Conservation (phyloP, 2,113 vertebrate genomes). For the Phylloscopus trochiloides region DNA sequence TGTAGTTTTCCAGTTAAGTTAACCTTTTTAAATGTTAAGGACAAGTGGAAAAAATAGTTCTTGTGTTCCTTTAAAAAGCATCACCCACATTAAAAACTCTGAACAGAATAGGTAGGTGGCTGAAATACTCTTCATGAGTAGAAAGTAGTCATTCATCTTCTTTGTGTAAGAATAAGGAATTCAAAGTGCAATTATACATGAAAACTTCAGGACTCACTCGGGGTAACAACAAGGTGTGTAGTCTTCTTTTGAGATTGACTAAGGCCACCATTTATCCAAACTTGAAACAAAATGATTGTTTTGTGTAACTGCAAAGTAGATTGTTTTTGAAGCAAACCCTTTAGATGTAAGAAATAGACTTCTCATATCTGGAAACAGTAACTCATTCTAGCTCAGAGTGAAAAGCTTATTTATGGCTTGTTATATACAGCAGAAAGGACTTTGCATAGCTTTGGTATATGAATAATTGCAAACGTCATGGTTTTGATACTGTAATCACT, state of each 20-base stretch:
- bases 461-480: background rate
- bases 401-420: background rate
- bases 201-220: background rate
- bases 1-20: background rate
- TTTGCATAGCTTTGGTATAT: background rate
- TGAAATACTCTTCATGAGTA: background rate
- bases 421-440: background rate
- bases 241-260: background rate
- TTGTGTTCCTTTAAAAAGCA: background rate
- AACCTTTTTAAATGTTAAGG: background rate
- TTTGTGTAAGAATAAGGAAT: background rate
- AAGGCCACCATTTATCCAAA: background rate
- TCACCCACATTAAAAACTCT: background rate
- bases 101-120: background rate
- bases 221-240: background rate
- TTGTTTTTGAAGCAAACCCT: background rate
- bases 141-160: background rate
- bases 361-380: background rate
- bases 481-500: background rate
- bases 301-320: background rate
- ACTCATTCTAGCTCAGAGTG: background rate
- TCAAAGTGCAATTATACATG: background rate
- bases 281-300: background rate
- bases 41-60: background rate
- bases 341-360: background rate